Percentiles rank a stretch among this genome's conserved stretches.
phyloP scores from a whole-genome alignment of 2,113 vertebrate species.

The Epinephelus cyanopodus region DNA sequence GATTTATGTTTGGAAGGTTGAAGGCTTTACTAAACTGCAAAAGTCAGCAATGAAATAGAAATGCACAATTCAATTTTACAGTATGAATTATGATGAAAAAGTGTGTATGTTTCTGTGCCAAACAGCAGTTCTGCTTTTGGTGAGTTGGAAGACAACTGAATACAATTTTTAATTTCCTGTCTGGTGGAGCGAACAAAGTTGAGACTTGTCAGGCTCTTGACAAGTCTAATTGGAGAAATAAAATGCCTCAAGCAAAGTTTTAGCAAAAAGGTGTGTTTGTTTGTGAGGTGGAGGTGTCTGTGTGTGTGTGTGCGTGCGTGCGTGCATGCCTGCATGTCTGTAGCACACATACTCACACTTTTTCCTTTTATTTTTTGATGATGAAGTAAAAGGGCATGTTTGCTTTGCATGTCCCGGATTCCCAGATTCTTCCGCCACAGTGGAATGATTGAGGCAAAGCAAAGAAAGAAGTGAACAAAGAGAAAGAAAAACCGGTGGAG shows the following conservation, averaged over 20 bases:
- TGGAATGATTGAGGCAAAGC: conserved; percentile 53
- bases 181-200: conserved; percentile 55
- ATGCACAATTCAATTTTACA: conserved; percentile 14
- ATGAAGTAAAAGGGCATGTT: conserved; percentile 62
- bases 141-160: conserved; percentile 51
- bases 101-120: conserved; percentile 31
- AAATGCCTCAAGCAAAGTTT: conserved; percentile 59
- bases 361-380: conserved; percentile 44
- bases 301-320: conserved; percentile 16
- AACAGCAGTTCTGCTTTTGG: conserved; percentile 18
- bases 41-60: conserved; percentile 4
- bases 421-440: conserved; percentile 67
- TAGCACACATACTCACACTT: background rate
- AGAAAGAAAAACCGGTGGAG: conserved; percentile 44
- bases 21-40: conserved; percentile 3
- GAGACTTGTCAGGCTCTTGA: conserved; percentile 59
- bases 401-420: conserved; percentile 63
- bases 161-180: conserved; percentile 71
- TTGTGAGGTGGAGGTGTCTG: conserved; percentile 21
- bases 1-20: background rate
- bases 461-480: conserved; percentile 51
- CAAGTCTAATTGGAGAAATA: conserved; percentile 66
- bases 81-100: conserved; percentile 22
- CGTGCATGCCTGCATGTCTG: conserved; percentile 3
- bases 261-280: conserved; percentile 49